Conservation (phyloP, 2,888 invertebrate genomes). For the Piscicola geometra region DNA sequence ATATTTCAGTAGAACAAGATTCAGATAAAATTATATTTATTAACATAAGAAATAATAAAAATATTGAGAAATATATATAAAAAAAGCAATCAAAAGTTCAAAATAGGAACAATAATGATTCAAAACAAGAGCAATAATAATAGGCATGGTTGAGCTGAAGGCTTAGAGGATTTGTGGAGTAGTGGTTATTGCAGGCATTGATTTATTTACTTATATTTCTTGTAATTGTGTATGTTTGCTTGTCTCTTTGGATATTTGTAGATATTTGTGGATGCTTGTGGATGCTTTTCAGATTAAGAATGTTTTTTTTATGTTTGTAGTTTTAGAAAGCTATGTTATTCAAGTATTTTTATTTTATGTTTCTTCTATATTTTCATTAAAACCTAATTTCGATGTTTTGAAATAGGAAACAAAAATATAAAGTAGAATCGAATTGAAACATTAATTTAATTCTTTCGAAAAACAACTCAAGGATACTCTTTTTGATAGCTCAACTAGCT, state of each 20-base stretch:
- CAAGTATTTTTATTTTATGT: too few relatives aligned
- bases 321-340: too few relatives aligned
- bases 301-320: background rate
- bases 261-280: background rate
- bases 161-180: background rate
- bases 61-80: background rate
- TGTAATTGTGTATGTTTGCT: background rate
- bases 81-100: background rate
- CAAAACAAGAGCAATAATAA: background rate
- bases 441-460: too few relatives aligned
- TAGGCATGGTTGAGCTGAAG: background rate
- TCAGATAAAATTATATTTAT: background rate
- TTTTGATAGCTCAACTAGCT: too few relatives aligned
- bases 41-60: too few relatives aligned
- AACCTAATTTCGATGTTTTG: too few relatives aligned
- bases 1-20: background rate
- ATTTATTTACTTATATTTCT: background rate
- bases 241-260: background rate
- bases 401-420: too few relatives aligned
- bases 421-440: too few relatives aligned
- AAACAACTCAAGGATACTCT: too few relatives aligned
- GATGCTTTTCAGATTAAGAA: background rate
- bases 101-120: background rate
- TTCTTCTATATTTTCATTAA: too few relatives aligned
- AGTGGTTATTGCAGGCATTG: conserved; percentile 3